Evolutionary conservation across 92 coral and sea anemone genomes (phyloP), one percentile per base, ranked within the genome.

Genomic region (Isaurus tuberculatus): DNA sequence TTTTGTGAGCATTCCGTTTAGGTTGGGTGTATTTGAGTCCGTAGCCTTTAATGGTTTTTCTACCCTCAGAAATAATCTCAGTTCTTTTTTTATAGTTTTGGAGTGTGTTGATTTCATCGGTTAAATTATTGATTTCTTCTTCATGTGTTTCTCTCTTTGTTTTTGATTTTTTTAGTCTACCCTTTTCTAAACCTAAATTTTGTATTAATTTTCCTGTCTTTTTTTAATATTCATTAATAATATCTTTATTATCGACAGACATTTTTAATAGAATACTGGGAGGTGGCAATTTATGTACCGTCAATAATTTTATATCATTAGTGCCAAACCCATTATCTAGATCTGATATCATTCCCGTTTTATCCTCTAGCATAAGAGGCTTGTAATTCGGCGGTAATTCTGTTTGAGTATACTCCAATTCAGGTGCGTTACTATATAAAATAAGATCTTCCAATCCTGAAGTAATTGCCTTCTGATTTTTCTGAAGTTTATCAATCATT

Each of bases 1-100:
- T 86, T 31, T 79, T 53, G 37, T 77, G 33, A 13, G 84, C 85
- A 51, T 85, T 66, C 43, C 79, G 46, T 77, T 85, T 85, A 29
- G 84, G 65, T 67, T 85, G 89, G 29, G 15, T 85, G 30, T 85
- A 85, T 14, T n/a, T n/a, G 63, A 20, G 0, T 82, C 87, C 8
- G 9, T 64, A 0, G n/a, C n/a, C n/a, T n/a, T 75, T 75, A 13
- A 65, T 65, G 10, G 36, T 28, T 4, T 65, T 27, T 0, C 1
- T 19, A 65, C 70, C 70, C 28, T 65, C 36, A 25, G 1, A 8
- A 4, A 65, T 20, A 65, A 28, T 65, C 5, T 23, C 15, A 0
- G 28, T 65, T 14, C 70, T 9, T 28, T 65, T 65, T 7, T 65
- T 65, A 65, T 65, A 65, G 4, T 65, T 65, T 28, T 65, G 34